Evolutionary conservation across 2,797 vertebrate species (phyloP), one percentile per base, ranked within the genome.

Genomic region (Chloroceryle amazona): DNA sequence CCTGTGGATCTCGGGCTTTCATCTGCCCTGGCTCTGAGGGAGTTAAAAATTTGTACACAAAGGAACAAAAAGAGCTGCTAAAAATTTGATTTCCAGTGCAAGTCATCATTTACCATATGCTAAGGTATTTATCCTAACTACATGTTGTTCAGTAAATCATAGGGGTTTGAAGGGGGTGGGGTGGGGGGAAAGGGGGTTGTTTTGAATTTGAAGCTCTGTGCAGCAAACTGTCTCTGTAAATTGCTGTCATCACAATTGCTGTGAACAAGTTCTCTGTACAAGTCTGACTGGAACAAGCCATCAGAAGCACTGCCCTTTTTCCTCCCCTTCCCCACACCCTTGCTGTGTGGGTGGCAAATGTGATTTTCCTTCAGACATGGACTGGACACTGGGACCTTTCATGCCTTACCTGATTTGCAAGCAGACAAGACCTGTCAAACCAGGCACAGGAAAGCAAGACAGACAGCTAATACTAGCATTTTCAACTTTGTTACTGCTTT

Each of bases 71-170:
- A 82, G 41, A 83, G 61, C 79, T 78, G 86, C 84, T 90, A 70
- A 90, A 96, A 96, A 91, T 95, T 52, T 55, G 81, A 76, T 68
- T 88, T 85, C 47, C 58, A 91, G 80, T 91, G 90, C 68, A 97
- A 97, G 85, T 96, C 79, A 67, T 94, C 86, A 37, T 93, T 97
- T 73, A 67, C 82, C 90, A 96, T 96, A 94, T 96, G 96, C 67
- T 83, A 93, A 95, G 87, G 84, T 93, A 47, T 97, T 95, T 96
- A 93, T 78, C 84, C 46, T 72, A 80, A 35, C 78, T 89, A 87
- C 2, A 44, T 89, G 93, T 81, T 89, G 58, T 73, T 96, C 89
- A 85, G 66, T 81, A 94, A 93, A 31, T 88, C 72, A 74, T 6
- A 72, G 65, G 73, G 66, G 73, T 61, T 94, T 93, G 72, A 0